phyloP scores from a whole-genome alignment of 1,140 invertebrate genomes.

The Manduca sexta region DNA sequence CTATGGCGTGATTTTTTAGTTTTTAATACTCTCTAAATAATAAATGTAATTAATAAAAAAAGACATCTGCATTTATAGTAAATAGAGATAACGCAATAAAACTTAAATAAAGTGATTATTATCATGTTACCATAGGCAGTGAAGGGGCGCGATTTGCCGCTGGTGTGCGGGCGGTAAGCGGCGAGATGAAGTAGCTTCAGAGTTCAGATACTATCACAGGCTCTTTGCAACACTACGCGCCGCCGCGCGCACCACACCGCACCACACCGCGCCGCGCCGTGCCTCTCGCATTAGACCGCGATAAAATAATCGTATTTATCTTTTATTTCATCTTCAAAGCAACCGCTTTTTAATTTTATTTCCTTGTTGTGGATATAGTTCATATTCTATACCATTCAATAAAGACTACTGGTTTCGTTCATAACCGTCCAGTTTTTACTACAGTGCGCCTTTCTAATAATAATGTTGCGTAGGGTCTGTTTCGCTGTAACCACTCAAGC shows the following conservation, averaged over 20 bases:
- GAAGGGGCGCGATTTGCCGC: conserved; percentile 16
- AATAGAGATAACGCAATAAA: conserved; percentile 29
- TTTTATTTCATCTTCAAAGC: conserved; percentile 47
- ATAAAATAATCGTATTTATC: conserved; percentile 48
- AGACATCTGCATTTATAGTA: neutral
- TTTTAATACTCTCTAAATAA: too few relatives aligned
- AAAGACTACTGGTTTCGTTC: neutral
- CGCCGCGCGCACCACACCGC: conserved; percentile 42
- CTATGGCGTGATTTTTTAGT: neutral
- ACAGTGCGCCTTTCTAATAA: conserved; percentile 4
- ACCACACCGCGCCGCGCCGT: conserved; percentile 48
- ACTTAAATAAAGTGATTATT: conserved; percentile 37
- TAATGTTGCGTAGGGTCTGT: conserved; percentile 12
- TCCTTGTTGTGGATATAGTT: neutral
- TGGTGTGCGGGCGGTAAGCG: conserved; percentile 30
- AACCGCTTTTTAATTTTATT: neutral
- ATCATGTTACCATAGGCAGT: conserved; percentile 16
- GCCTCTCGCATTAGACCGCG: conserved; percentile 48
- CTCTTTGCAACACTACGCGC: conserved; percentile 54
- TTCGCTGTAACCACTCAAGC: conserved; percentile 24
- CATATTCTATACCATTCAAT: too few relatives aligned
- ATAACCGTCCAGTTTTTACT: conserved; percentile 16
- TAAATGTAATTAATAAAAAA: too few relatives aligned
- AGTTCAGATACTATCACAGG: conserved; percentile 36
- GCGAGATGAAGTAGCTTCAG: conserved; percentile 45